Base-by-base conservation (phyloP, 2,797 vertebrate species). In the Phalloptychus januarius region DNA sequence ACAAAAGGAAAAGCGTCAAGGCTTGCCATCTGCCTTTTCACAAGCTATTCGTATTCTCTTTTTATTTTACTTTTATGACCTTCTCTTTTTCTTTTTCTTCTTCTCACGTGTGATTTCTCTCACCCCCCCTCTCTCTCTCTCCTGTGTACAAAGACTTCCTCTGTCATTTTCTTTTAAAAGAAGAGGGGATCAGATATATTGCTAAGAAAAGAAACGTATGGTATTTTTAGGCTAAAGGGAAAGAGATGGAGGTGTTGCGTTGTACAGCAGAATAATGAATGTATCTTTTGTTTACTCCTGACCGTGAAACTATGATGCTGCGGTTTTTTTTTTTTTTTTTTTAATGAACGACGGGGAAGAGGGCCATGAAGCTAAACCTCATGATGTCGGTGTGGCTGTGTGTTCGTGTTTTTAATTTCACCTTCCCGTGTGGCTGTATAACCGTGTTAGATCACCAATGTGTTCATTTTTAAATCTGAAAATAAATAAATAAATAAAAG, bases 221-320 rank as follows among this genome's bases (percentile, higher is more conserved):
- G 89, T 92, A 93, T 95, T 95, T 95, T 95, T 92, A 85, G 90
- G 85, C 84, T 70, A 87, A 87, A 85, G 74, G 74, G 80, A 85
- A 78, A 71, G 71, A 72, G 75, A 85, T 79, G 74, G 74, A 87
- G 87, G 84, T 76, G 77, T 83, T 58, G 74, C 76, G 90, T 79
- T 94, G 90, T 95, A 91, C 92, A 94, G 91, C 88, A 89, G 90
- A 92, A 94, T 89, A 93, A 83, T 94, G 96, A 96, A 96, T 96
- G 95, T 96, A 95, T 93, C 88, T 89, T 93, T 86, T 86, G 89
- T 93, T 93, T 93, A 91, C 84, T 93, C 89, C 92, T 87, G 85
- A 90, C 85, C 74, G 86, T 87, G 77, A 91, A 93, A 89, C 82
- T 90, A 87, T 87, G 85, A 89, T 85, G 78, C 88, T 83, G 85